These are phyloP conservation scores for Oligia latruncula DNA, from an alignment of 2,888 invertebrate genomes.

Conservation along the genomic window DNA sequence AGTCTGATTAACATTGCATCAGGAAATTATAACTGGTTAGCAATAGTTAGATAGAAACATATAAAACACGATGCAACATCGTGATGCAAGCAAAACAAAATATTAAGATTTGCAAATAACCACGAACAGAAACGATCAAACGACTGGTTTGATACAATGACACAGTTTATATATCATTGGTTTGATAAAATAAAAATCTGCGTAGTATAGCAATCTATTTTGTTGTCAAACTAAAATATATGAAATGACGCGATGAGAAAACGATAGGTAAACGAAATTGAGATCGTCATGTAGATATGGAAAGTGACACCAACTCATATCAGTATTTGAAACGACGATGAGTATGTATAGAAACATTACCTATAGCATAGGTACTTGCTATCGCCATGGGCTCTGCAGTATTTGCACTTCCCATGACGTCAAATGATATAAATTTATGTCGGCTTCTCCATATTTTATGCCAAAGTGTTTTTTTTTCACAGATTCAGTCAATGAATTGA, in stretches of 20 bases:
- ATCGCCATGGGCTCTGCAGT: conserved; percentile 22
- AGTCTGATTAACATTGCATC: conserved; percentile 17
- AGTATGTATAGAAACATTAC: background rate
- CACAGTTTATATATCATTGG: too few relatives aligned
- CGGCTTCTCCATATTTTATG: conserved; percentile 1
- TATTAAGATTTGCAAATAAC: background rate
- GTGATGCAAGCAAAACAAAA: conserved; percentile 6
- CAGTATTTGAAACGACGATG: background rate
- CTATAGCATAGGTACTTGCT: background rate
- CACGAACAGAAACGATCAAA: too few relatives aligned
- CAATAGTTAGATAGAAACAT: background rate
- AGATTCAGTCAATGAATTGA: conserved; percentile 17
- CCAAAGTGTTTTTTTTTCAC: conserved; percentile 17
- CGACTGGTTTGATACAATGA: background rate
- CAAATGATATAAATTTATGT: conserved; percentile 18
- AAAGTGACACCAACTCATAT: background rate
- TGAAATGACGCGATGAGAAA: background rate
- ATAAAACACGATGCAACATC: background rate
- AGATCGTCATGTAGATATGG: background rate
- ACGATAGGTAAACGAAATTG: background rate
- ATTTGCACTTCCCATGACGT: conserved; percentile 48
- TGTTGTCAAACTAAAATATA: background rate
- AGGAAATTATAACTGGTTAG: conserved; percentile 21
- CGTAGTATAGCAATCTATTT: background rate
- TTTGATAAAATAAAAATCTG: background rate